Evolutionary conservation across 2,113 vertebrate species (phyloP).

Genomic region (Calypte anna): DNA sequence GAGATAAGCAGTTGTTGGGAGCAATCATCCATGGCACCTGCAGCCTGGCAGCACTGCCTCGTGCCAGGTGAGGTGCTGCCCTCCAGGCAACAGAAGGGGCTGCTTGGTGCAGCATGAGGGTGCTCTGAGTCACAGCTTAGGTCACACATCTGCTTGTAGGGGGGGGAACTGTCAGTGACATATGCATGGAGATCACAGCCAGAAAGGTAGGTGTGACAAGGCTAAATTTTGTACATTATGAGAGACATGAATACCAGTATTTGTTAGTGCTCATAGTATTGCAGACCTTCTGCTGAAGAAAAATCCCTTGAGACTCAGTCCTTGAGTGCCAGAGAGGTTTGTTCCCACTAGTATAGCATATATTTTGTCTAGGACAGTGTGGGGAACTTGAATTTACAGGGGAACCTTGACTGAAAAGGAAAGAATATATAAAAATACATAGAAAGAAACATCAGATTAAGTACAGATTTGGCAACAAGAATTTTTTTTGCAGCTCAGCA

Average conservation of each 20-base stretch:
- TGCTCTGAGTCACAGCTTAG: not conserved
- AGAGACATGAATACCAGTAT: not conserved
- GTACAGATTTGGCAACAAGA: not conserved
- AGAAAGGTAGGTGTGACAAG: not conserved
- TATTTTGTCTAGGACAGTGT: not conserved
- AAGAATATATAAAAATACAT: not conserved
- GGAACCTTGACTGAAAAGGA: not conserved
- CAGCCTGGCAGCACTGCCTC: not conserved
- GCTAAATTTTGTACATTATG: not conserved
- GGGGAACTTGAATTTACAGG: not conserved
- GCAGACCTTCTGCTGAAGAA: not conserved
- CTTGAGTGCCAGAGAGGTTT: not conserved
- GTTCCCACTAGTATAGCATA: not conserved
- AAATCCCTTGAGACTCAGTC: not conserved
- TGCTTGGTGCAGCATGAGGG: not conserved
- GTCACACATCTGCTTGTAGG: not conserved
- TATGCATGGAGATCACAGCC: not conserved
- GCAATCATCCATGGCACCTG: not conserved
- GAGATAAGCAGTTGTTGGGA: not conserved
- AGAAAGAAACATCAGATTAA: not conserved
- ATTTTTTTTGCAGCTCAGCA: slow-evolving; percentile 5
- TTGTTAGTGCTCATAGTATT: not conserved
- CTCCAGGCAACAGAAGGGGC: not conserved
- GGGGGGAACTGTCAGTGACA: not conserved
- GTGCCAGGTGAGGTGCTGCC: not conserved